Evolutionary conservation across 2,797 vertebrate genomes (phyloP), one percentile per base, ranked within the genome.

Genomic region (Sebastolobus alascanus): DNA sequence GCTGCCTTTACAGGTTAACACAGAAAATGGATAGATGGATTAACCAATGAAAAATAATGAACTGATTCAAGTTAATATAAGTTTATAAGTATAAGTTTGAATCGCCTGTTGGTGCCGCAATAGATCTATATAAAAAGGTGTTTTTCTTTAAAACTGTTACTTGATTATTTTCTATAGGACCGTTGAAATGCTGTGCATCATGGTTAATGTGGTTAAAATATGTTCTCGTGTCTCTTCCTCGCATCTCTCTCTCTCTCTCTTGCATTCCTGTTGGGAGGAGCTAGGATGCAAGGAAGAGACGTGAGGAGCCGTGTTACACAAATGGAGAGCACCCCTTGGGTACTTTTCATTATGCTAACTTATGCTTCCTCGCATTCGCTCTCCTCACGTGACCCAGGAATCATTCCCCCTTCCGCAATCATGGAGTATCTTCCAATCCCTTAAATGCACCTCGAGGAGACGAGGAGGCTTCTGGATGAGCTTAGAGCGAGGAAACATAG

Each of bases 1-100:
- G 89, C 76, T 99, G 98, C 90, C 99, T 99, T 11, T 9, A 63
- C 18, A 77, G 10, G 12, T 46, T 6, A 43, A 71, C 46, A 58
- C 50, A 27, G 5, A 40, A 40, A 58, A 38, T 38, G 16, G 16
- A 40, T 14, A 13, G 8, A 46, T 66, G 8, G 11, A 38, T 13
- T 20, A 35, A 68, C 20, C 12, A 54, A 33, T 3, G 31, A 37
- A 54, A 54, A 56, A 65, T 10, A 61, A 11, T 12, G 35, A n/a
- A 20, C 18, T 6, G 10, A n/a, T 37, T 37, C 13, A n/a, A 22
- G 3, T 63, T n/a, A 63, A 12, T 35, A 3, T 13, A 56, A 27
- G 7, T 35, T 7, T 35, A 35, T 35, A 35, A 35, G 33, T 8
- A 35, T 35, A 35, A 35, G 33, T 35, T 35, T 35, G 33, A 35